Evolutionary conservation across 1,140 invertebrate species (phyloP), one percentile per base, ranked within the genome.

Genomic region (Cotesia vestalis): DNA sequence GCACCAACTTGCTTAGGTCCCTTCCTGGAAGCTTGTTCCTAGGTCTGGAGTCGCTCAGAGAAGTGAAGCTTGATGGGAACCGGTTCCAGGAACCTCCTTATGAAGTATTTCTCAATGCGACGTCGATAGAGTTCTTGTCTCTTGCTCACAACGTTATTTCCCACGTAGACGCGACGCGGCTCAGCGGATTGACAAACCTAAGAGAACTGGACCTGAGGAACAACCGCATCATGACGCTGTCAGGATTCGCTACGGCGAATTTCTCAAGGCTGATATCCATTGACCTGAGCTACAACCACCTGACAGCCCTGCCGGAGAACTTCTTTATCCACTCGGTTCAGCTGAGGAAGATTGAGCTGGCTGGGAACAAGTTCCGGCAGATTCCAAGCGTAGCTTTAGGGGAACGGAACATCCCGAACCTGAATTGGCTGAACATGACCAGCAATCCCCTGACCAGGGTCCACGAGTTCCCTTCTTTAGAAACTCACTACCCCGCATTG

Each of bases 381-480:
- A 92, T 96, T 67, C 95, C 95, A 1, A 93, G 92, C 8, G 90
- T 91, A 1, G 91, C 93, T 0, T 80, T 96, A 12, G 93, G 94
- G 1, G 91, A 93, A 69, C 89, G 90, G 34, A 92, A 93, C 51
- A 84, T 95, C 12, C 91, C 93, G 0, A 89, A 89, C 3, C 78
- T 96, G 0, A 89, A 89, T 1, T 92, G 91, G 88, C 83, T 97
- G 0, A 95, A 95, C 79, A 85, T 97, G 51, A 95, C 94, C 4
- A 90, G 90, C 2, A 97, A 97, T 86, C 93, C 94, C 0, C 85
- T 97, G 57, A 88, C 90, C 1, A 89, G 90, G 66, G 91, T 95
- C 59, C 89, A 93, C 77, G 92, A 93, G 79, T 85, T 90, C 74
- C 88, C 89, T 64, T 89, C 90, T 2, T 6, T 46, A 0, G 88